Evolutionary conservation across 2,888 invertebrate species (phyloP), one percentile per base, ranked within the genome.

Genomic region (Gandaritis pyraliata): DNA sequence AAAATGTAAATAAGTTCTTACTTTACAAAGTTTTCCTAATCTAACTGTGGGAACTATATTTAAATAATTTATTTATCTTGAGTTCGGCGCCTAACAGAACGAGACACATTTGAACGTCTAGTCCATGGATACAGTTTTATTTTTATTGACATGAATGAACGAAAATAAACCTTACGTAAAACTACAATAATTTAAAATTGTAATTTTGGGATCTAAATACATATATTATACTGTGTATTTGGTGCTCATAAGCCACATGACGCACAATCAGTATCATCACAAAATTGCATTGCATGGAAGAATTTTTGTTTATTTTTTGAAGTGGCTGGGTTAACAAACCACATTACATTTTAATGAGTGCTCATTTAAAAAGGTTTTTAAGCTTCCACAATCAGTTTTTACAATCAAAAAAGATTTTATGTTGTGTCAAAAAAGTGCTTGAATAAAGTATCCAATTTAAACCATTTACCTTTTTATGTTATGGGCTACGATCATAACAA

Each of bases 401-500:
- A 45, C 45, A 53, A 53, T 52, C 41, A 43, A 39, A 41, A 39
- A 16, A 41, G 49, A 18, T 43, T 23, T 62, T 58, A 62, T 58
- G 58, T 54, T 48, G 52, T 63, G 63, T 54, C 56, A 51, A 46
- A 54, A 58, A 49, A 36, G 41, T 58, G 39, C 47, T 45, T 33
- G 30, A 7, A 29, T 38, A 47, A 55, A 56, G 51, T 58, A 53
- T 47, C 50, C 38, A 58, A 43, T 62, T 58, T 52, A 12, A 64
- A 48, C 29, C 51, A 64, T 55, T 59, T 59, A 59, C 51, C 60
- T 53, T 59, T 59, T 57, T 48, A 53, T 47, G 52, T 39, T 46
- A 16, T 36, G 50, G 38, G 10, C 13, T 33, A 11, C 48, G 48
- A 55, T 52, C 36, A 56, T 48, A 59, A 64, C 30, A 51, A 51